phyloP scores from a whole-genome alignment of 2,797 vertebrate species.

The Triplophysa yarkandensis region DNA sequence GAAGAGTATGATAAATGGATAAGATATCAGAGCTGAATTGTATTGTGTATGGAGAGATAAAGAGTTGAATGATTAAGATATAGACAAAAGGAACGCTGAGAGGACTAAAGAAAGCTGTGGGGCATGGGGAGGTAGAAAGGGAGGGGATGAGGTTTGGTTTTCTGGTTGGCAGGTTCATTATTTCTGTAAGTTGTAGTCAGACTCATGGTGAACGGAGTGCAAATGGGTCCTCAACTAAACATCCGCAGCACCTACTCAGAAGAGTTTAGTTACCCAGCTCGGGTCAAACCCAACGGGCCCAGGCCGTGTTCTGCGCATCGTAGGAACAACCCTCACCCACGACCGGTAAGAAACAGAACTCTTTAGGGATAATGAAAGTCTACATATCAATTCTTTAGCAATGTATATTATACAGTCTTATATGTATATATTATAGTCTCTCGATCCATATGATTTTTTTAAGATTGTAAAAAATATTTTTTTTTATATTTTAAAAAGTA shows the following conservation, averaged over 20 bases:
- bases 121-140: not conserved
- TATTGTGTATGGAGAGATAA: not conserved
- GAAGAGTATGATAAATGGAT: slow-evolving; percentile 5
- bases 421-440: no score
- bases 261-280: slow-evolving; percentile 67
- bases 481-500: no score
- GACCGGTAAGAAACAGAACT: slow-evolving; percentile 67
- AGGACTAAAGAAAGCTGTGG: no score
- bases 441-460: no score
- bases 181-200: slow-evolving; percentile 7
- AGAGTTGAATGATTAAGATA: not conserved
- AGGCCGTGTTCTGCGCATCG: slow-evolving; percentile 76
- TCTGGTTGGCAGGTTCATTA: slow-evolving; percentile 16
- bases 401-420: no score
- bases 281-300: slow-evolving; percentile 41
- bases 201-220: not conserved
- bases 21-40: not conserved
- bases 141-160: slow-evolving; percentile 62
- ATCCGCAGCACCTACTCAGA: slow-evolving; percentile 74
- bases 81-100: not conserved
- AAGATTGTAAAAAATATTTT: no score
- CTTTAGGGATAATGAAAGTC: not conserved
- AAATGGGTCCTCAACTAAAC: slow-evolving; percentile 70
- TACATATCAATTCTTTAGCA: no score
- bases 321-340: slow-evolving; percentile 79